Percentiles rank a stretch among this genome's conserved stretches.
These are phyloP conservation scores for Limnothrissa miodon DNA, from an alignment of 2,113 vertebrate species.

Conservation along the genomic window DNA sequence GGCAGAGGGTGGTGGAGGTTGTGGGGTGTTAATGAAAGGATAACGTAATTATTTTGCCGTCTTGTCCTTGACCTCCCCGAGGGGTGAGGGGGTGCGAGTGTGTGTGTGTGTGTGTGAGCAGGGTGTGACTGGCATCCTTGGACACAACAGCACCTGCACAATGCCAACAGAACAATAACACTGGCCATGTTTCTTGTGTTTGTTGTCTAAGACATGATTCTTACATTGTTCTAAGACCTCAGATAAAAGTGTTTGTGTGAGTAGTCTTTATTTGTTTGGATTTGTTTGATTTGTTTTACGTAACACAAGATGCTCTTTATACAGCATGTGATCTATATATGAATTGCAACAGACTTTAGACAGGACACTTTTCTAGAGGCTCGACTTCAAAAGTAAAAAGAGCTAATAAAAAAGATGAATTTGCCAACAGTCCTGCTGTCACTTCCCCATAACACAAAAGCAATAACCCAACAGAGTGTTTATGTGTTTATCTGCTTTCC, in stretches of 20 bases:
- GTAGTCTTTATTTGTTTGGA: not conserved
- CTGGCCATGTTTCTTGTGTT: not conserved
- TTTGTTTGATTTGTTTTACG: too few species aligned
- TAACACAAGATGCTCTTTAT: too few species aligned
- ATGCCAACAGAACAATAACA: not conserved
- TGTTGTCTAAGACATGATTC: not conserved
- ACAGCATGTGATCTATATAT: too few species aligned
- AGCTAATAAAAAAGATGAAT: not conserved
- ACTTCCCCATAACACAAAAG: too few species aligned
- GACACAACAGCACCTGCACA: not conserved
- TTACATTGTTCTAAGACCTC: not conserved
- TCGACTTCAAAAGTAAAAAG: too few species aligned
- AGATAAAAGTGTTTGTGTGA: not conserved
- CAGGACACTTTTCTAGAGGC: too few species aligned
- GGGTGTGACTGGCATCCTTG: not conserved
- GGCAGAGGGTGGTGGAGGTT: conserved; percentile 36
- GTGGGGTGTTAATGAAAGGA: conserved; percentile 41
- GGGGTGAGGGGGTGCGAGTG: conserved; percentile 25
- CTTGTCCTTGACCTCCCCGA: conserved; percentile 62
- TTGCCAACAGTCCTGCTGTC: too few species aligned
- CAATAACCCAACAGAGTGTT: too few species aligned
- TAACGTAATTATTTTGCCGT: conserved; percentile 68
- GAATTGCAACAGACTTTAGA: too few species aligned
- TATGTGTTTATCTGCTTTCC: too few species aligned
- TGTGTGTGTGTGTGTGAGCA: not conserved